These are phyloP conservation scores for Dryobotodes eremita DNA, from an alignment of 2,888 invertebrate species.

Conservation along the genomic window DNA sequence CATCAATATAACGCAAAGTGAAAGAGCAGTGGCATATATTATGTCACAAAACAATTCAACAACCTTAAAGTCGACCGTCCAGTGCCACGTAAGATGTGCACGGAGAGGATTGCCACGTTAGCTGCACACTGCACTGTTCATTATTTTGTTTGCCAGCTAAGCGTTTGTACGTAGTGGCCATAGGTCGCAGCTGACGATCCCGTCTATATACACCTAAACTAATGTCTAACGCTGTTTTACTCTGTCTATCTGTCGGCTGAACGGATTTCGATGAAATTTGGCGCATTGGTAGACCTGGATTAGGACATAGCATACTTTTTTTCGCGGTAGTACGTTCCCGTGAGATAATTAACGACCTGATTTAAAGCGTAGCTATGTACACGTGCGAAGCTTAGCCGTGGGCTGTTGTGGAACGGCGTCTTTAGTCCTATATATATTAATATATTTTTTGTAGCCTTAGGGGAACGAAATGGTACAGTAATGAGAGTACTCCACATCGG, in stretches of 20 bases:
- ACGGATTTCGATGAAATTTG: no score
- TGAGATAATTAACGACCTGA: no score
- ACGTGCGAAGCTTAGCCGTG: neutral
- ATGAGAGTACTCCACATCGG: slow-evolving; percentile 79
- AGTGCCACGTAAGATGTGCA: no score
- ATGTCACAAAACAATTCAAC: slow-evolving; percentile 29
- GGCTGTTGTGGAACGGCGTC: neutral
- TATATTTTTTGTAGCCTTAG: slow-evolving; percentile 78
- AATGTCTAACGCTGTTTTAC: no score
- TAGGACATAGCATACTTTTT: no score
- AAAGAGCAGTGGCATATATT: slow-evolving; percentile 12
- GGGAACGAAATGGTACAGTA: slow-evolving; percentile 82
- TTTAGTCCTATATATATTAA: slow-evolving; percentile 24
- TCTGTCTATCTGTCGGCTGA: no score
- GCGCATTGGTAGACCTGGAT: no score
- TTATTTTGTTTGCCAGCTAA: neutral
- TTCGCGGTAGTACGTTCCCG: no score
- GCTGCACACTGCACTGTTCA: neutral
- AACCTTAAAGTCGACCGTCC: neutral
- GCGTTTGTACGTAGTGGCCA: neutral
- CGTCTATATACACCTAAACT: no score
- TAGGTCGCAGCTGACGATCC: neutral
- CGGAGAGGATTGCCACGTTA: neutral
- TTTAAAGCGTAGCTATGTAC: no score
- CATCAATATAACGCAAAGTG: slow-evolving; percentile 9